Evolutionary conservation across 2,888 invertebrate genomes (phyloP), one percentile per base, ranked within the genome.

Genomic region (Dryococelus australis): DNA sequence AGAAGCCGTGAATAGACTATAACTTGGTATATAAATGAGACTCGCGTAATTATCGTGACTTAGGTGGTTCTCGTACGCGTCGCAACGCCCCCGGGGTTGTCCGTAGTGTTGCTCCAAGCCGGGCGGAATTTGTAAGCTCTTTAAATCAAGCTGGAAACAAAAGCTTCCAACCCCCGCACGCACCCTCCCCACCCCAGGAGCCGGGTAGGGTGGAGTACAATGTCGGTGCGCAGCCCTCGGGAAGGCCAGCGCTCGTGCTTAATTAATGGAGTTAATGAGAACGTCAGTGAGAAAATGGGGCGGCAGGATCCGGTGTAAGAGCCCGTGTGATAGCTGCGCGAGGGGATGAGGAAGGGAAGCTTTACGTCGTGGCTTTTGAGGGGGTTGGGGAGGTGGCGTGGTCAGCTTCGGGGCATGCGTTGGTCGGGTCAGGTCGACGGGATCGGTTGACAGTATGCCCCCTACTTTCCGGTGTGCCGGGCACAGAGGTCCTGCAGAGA

Each of bases 241-340:
- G 83, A 24, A 43, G 83, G 28, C 43, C n/a, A 83, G 35, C 28
- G 26, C 83, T 83, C 83, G 83, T 83, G 83, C 83, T 88, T 88
- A 88, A 88, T 88, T 88, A 88, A 88, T 88, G 88, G 85, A 88
- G 88, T 88, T 88, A 88, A 88, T 88, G 88, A 88, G 88, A 87
- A 87, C 87, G 86, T 86, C 86, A 87, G 84, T 79, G 87, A 85
- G 65, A 65, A 65, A 65, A 65, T 65, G 78, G 85, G 85, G 79
- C 80, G 85, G 51, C 51, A 51, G 87, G 43, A 78, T 35, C 53
- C 53, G 53, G 65, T 86, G 86, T 81, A 43, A 47, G 81, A 81
- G 26, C 27, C 86, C 47, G 86, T 86, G 86, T 78, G 53, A 43
- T 43, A 0, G 47, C 16, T 47, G 12, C 10, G 47, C 5, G 8